These are phyloP conservation scores for Knipowitschia caucasica DNA, from an alignment of 2,797 vertebrate genomes.

Conservation along the genomic window DNA sequence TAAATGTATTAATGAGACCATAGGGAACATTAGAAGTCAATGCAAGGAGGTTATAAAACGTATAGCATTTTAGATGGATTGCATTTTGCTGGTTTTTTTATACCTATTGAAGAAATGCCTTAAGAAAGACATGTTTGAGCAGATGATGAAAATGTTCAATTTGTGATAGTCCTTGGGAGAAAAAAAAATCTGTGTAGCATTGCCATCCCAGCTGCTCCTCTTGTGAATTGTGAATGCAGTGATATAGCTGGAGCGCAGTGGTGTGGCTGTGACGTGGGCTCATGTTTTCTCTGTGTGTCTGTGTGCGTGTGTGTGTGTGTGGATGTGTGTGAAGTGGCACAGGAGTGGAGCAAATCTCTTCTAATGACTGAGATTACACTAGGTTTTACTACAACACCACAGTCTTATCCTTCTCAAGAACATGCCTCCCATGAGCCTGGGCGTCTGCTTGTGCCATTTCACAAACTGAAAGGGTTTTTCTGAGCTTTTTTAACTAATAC, in stretches of 20 bases:
- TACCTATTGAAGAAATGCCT: constrained; percentile 38
- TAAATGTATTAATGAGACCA: constrained; percentile 75
- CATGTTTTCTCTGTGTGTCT: constrained; percentile 10
- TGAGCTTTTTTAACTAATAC: too few species aligned
- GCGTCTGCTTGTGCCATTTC: not conserved
- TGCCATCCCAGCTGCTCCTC: constrained; percentile 25
- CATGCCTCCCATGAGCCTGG: constrained; percentile 6
- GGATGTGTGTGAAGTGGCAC: constrained; percentile 19
- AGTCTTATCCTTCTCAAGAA: constrained; percentile 15
- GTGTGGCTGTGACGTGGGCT: constrained; percentile 22
- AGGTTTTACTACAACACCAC: constrained; percentile 28
- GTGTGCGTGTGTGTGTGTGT: constrained; percentile 15
- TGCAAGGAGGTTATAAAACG: constrained; percentile 79
- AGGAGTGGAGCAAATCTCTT: constrained; percentile 29
- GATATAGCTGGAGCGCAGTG: constrained; percentile 1
- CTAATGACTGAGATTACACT: constrained; percentile 39
- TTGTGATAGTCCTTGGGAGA: constrained; percentile 55
- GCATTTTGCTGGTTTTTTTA: constrained; percentile 9
- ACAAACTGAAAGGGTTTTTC: not conserved
- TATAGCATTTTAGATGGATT: constrained; percentile 75
- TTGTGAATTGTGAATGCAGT: constrained; percentile 15
- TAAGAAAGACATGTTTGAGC: constrained; percentile 49
- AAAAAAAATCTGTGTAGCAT: constrained; percentile 35
- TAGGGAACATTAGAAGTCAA: constrained; percentile 76
- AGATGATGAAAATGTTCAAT: constrained; percentile 47